These are phyloP conservation scores for Palythoa heliodiscus DNA, from an alignment of 92 coral and sea anemone species.

Conservation along the genomic window DNA sequence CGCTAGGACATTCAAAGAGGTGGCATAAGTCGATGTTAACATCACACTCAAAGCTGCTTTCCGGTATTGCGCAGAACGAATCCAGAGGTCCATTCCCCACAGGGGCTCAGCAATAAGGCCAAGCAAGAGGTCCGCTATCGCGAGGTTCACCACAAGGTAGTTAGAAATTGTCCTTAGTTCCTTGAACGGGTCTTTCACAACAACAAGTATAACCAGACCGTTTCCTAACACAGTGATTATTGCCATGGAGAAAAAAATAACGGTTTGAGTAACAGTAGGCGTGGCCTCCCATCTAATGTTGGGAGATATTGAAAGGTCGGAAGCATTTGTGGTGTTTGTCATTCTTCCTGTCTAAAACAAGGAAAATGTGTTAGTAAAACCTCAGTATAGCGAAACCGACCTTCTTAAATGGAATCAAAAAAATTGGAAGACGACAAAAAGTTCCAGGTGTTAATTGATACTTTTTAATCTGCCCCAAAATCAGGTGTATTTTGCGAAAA, in stretches of 20 bases:
- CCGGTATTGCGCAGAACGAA: not conserved
- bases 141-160: conserved; percentile 33
- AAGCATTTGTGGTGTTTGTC: conserved; percentile 11
- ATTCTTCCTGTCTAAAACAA: not conserved
- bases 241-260: conserved; percentile 11
- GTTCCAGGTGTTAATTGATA: too few species aligned
- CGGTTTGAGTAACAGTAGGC: conserved; percentile 25
- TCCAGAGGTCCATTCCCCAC: conserved; percentile 40
- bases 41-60: conserved; percentile 9
- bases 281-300: conserved; percentile 26
- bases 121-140: conserved; percentile 25
- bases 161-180: conserved; percentile 32
- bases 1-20: conserved; percentile 13
- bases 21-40: conserved; percentile 13
- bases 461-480: too few species aligned
- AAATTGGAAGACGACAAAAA: too few species aligned
- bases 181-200: conserved; percentile 18
- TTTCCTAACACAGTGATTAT: conserved; percentile 23
- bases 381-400: too few species aligned
- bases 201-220: conserved; percentile 17
- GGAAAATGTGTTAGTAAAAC: too few species aligned
- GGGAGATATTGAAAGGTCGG: not conserved
- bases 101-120: conserved; percentile 42
- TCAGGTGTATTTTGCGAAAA: too few species aligned
- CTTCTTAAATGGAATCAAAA: too few species aligned